Percentiles rank a stretch among this genome's conserved stretches.
phyloP scores from a whole-genome alignment of 2,888 invertebrate genomes.

The Drosophila niveifrons region DNA sequence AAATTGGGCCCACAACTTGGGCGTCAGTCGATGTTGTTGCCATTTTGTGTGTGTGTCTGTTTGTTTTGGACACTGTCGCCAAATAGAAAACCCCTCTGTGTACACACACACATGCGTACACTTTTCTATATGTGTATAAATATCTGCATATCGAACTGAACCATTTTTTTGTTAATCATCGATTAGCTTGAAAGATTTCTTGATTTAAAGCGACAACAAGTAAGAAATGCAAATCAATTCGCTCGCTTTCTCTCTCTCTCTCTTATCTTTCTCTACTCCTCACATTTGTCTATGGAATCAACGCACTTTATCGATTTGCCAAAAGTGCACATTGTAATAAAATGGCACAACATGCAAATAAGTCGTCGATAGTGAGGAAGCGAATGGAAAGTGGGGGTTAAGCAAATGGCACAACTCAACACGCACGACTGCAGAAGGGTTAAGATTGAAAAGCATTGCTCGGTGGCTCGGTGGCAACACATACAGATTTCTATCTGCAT shows the following conservation, averaged over 20 bases:
- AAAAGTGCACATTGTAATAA: conserved; percentile 49
- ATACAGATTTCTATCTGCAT: conserved; percentile 62
- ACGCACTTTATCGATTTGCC: conserved; percentile 73
- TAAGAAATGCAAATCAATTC: conserved; percentile 29
- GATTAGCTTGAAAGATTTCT: conserved; percentile 48
- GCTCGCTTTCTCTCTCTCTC: neutral
- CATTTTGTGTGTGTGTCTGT: conserved; percentile 52
- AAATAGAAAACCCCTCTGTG: conserved; percentile 62
- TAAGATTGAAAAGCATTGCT: conserved; percentile 63
- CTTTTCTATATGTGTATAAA: conserved; percentile 8
- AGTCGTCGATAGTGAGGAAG: conserved; percentile 43
- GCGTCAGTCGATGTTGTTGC: conserved; percentile 48
- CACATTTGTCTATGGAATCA: conserved; percentile 15
- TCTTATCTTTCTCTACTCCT: neutral
- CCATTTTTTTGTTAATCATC: conserved; percentile 49
- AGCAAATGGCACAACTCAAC: conserved; percentile 35
- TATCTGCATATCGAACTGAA: conserved; percentile 22
- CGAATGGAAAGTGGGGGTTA: neutral
- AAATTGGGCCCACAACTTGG: conserved; percentile 43
- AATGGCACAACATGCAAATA: conserved; percentile 74
- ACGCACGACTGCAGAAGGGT: conserved; percentile 71
- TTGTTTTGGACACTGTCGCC: conserved; percentile 74
- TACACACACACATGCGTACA: conserved; percentile 21
- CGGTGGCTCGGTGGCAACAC: conserved; percentile 26
- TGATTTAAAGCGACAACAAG: conserved; percentile 50